Evolutionary conservation across 2,888 invertebrate species (phyloP).

Genomic region (Mylabris sibirica): DNA sequence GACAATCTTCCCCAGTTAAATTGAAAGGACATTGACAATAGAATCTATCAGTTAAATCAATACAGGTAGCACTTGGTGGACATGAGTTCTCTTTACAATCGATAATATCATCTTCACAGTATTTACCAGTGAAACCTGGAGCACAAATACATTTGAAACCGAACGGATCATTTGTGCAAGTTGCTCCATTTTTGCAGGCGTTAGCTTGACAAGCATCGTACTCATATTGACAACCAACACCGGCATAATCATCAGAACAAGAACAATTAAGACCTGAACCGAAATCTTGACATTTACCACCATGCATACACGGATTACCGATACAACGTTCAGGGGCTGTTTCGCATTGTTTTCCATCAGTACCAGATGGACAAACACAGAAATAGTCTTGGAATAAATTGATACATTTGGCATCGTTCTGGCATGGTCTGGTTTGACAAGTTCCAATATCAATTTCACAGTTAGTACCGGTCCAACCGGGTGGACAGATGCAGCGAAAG

Average conservation of each 20-base stretch:
- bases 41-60: constrained; percentile 88
- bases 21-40: constrained; percentile 98
- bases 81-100: constrained; percentile 95
- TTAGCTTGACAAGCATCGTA: constrained; percentile 90
- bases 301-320: constrained; percentile 94
- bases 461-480: constrained; percentile 86
- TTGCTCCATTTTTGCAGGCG: constrained; percentile 93
- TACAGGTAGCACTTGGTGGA: constrained; percentile 91
- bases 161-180: constrained; percentile 84
- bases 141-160: constrained; percentile 89
- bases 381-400: constrained; percentile 90
- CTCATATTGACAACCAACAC: constrained; percentile 90
- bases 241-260: constrained; percentile 78
- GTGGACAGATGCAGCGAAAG: constrained; percentile 82
- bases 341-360: constrained; percentile 96
- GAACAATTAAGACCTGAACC: constrained; percentile 95
- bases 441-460: constrained; percentile 90
- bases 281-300: constrained; percentile 93
- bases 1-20: constrained; percentile 93
- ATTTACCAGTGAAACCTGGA: constrained; percentile 77
- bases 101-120: constrained; percentile 89
- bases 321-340: constrained; percentile 95
- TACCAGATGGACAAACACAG: constrained; percentile 93
- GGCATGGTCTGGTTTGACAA: constrained; percentile 86
- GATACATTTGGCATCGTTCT: constrained; percentile 91